Evolutionary conservation across 2,888 invertebrate species (phyloP).

Genomic region (Desoria tigrina): DNA sequence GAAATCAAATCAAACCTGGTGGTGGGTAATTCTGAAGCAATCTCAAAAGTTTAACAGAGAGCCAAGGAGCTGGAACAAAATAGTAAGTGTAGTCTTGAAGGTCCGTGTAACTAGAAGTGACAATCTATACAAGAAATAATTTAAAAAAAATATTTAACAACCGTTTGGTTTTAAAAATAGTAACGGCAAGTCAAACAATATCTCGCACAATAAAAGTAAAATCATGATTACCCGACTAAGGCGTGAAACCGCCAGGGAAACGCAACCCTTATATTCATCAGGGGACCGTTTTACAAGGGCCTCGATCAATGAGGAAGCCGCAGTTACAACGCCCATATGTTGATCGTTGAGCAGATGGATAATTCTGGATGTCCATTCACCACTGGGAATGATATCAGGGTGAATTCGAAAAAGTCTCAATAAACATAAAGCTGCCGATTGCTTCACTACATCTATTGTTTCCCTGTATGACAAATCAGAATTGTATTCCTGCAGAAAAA

Average conservation of each 20-base stretch:
- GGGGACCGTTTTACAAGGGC: slow-evolving; percentile 97
- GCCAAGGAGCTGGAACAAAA: slow-evolving; percentile 99
- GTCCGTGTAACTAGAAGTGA: slow-evolving; percentile 98
- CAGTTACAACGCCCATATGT: slow-evolving; percentile 99
- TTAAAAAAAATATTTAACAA: too few species aligned
- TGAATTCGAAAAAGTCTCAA: slow-evolving; percentile 90
- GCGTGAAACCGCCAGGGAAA: slow-evolving; percentile 94
- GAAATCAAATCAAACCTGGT: slow-evolving; percentile 65
- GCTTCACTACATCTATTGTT: slow-evolving; percentile 99
- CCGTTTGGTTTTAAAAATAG: too few species aligned
- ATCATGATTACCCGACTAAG: slow-evolving; percentile 72
- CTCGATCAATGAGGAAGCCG: slow-evolving; percentile 96
- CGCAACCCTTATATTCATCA: slow-evolving; percentile 99
- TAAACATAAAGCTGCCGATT: slow-evolving; percentile 96
- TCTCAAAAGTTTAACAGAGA: slow-evolving; percentile 93
- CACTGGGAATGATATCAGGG: slow-evolving; percentile 93
- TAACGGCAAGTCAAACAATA: slow-evolving; percentile 3
- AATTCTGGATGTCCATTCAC: slow-evolving; percentile 98
- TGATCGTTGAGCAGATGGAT: slow-evolving; percentile 96
- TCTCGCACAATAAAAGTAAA: not conserved
- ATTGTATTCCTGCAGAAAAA: not conserved
- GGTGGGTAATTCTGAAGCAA: slow-evolving; percentile 98
- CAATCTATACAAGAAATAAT: slow-evolving; percentile 80
- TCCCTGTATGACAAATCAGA: slow-evolving; percentile 65
- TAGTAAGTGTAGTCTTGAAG: slow-evolving; percentile 99